Evolutionary conservation across 2,888 invertebrate species (phyloP), one percentile per base, ranked within the genome.

Genomic region (Carabus problematicus): DNA sequence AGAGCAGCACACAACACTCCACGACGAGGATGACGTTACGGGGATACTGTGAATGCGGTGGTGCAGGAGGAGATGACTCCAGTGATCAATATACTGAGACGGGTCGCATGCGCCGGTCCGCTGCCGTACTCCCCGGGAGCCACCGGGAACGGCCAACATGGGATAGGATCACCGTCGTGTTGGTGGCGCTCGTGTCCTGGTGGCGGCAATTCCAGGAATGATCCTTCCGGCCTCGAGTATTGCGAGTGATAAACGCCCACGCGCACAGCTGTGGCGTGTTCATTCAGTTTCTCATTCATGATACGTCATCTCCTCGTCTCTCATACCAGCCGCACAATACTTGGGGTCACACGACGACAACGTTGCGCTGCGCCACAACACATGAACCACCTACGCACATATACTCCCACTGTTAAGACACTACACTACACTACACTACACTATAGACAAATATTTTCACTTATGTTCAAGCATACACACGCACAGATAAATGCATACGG

Each of bases 261-360:
- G 59, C 59, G 59, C 42, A 59, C 59, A 59, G 59, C 59, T 59
- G 59, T 40, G 56, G 8, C 18, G 54, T 14, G 59, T 52, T 67
- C 66, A 59, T 59, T 66, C 40, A 67, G 52, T 45, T 47, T 52
- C 60, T 60, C 67, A 67, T 67, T 67, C 67, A 67, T 67, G 59
- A 67, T 12, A 29, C 29, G 29, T 12, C 16, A 14, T 11, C 59
- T 29, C 29, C 29, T 14, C 59, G 29, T 59, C 59, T 59, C 41
- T 16, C 59, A 11, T 59, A 40, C 11, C 59, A 8, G 0, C 19
- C 29, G 8, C 56, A 39, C 39, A 3, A 7, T 29, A 29, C 29
- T 3, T 29, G 29, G n/a, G 29, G 29, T 29, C 29, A 29, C 29
- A 2, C 6, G 29, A 29, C 6, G 29, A 29, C 29, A n/a, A 3